Percentiles rank a stretch among this genome's conserved stretches.
These are phyloP conservation scores for Lophochroa leadbeateri DNA, from an alignment of 2,113 vertebrate species.

Conservation along the genomic window DNA sequence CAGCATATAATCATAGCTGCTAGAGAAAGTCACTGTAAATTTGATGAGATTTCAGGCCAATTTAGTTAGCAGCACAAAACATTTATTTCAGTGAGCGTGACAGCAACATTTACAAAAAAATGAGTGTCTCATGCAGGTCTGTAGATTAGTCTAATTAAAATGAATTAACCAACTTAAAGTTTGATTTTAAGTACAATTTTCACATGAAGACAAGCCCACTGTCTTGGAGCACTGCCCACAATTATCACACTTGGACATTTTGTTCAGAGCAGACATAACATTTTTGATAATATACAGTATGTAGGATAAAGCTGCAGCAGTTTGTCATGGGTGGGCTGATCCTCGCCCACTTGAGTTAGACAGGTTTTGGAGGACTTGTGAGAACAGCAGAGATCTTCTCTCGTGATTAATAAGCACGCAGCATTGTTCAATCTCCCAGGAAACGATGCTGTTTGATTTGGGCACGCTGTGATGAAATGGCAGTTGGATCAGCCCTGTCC, in stretches of 20 bases:
- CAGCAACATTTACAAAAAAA: not conserved
- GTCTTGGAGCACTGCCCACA: not conserved
- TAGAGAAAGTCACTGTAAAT: not conserved
- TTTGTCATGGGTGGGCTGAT: conserved; percentile 51
- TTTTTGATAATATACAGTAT: conserved; percentile 11
- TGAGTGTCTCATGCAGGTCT: not conserved
- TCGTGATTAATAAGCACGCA: conserved; percentile 15
- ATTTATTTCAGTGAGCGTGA: not conserved
- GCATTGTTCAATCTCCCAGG: conserved; percentile 44
- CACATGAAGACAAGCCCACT: conserved; percentile 8
- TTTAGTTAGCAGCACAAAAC: not conserved
- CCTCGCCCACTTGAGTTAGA: conserved; percentile 49
- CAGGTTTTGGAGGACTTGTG: conserved; percentile 40
- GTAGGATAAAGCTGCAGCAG: conserved; percentile 19
- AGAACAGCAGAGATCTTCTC: conserved; percentile 34
- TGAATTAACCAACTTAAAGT: not conserved
- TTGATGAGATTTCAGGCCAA: not conserved
- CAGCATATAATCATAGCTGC: not conserved
- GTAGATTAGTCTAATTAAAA: conserved; percentile 12
- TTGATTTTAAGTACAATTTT: not conserved
- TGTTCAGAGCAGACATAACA: conserved; percentile 55
- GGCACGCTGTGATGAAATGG: conserved; percentile 15
- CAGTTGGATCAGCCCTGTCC: conserved; percentile 20
- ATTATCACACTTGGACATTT: conserved; percentile 39
- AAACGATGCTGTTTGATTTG: conserved; percentile 9